These are phyloP conservation scores for Amphipoea oculea DNA, from an alignment of 2,888 invertebrate species.

Conservation along the genomic window DNA sequence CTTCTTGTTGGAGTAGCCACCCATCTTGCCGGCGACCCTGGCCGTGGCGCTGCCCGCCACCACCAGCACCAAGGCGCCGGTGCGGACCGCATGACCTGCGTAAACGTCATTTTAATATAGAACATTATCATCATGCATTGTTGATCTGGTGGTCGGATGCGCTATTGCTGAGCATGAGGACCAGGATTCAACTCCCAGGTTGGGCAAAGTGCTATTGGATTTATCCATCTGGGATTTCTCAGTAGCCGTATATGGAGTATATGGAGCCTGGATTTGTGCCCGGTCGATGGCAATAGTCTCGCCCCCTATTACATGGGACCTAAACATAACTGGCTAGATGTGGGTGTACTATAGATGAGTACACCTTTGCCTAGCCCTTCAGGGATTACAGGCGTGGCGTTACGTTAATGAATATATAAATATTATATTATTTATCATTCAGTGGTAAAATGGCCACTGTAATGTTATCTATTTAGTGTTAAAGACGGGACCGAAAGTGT, in stretches of 20 bases:
- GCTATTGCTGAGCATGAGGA: background rate
- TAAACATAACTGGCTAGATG: background rate
- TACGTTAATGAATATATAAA: background rate
- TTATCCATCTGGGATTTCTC: background rate
- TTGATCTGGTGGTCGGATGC: no score
- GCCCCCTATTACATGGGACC: background rate
- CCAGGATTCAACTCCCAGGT: background rate
- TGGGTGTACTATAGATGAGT: background rate
- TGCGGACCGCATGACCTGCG: conserved; percentile 77
- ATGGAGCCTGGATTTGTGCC: background rate
- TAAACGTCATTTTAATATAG: conserved; percentile 5
- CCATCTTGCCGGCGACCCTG: conserved; percentile 95
- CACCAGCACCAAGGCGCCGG: conserved; percentile 81
- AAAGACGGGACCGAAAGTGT: background rate
- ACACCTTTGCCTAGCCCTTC: background rate
- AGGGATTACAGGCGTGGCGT: background rate
- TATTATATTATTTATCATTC: no score
- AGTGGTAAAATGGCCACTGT: no score
- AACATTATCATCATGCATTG: background rate
- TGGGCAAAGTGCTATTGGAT: background rate
- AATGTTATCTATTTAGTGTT: background rate
- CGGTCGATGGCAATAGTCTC: background rate
- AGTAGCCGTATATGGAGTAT: no score
- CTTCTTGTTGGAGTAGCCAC: conserved; percentile 93
- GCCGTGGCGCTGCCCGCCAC: conserved; percentile 91